Evolutionary conservation across 2,113 vertebrate species (phyloP).

Genomic region (Parus major): DNA sequence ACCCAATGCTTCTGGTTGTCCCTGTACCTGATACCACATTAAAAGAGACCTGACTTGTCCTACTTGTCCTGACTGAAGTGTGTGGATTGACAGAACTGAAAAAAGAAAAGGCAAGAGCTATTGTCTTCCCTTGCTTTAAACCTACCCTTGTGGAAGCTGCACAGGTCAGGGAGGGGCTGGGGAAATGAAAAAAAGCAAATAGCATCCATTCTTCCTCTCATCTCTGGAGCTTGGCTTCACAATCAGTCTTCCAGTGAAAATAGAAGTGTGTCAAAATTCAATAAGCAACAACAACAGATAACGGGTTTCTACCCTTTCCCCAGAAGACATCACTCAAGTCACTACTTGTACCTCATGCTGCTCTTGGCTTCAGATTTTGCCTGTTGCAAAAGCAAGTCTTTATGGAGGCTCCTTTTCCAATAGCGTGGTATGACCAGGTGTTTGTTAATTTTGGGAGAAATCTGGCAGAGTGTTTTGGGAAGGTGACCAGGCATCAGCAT

Average conservation of each 20-base stretch:
- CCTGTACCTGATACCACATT: not conserved
- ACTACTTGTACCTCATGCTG: not conserved
- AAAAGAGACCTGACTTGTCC: not conserved
- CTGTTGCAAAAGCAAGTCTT: not conserved
- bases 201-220: not conserved
- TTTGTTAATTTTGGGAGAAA: not conserved
- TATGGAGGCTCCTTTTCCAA: not conserved
- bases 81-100: not conserved
- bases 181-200: not conserved
- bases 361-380: not conserved
- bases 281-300: not conserved
- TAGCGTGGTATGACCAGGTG: accelerated
- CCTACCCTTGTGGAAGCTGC: not conserved
- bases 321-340: not conserved
- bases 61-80: not conserved
- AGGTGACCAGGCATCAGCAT: not conserved
- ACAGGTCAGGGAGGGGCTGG: not conserved
- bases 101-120: not conserved
- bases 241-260: not conserved
- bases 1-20: not conserved
- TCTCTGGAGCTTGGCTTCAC: not conserved
- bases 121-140: not conserved
- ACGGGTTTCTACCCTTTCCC: not conserved
- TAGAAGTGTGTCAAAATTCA: not conserved
- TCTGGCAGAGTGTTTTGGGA: not conserved